Evolutionary conservation across 92 coral and sea anemone species (phyloP).

Genomic region (Phenganax subtilis): DNA sequence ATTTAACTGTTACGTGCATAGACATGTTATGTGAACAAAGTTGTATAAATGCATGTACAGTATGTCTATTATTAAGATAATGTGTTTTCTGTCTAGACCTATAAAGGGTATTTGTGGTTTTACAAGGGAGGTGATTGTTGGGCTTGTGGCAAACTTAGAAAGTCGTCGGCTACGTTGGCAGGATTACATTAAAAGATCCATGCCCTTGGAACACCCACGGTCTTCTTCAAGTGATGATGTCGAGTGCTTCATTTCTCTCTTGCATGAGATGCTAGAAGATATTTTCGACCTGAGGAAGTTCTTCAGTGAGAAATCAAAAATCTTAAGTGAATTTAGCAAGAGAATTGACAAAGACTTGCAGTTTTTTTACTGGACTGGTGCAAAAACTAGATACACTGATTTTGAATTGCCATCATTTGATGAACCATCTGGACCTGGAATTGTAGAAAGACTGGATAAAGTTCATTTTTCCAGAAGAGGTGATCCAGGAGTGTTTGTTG

Average conservation of each 20-base stretch:
- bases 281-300: neutral
- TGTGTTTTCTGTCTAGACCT: neutral
- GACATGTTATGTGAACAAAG: too few species aligned
- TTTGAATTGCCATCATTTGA: constrained; percentile 57
- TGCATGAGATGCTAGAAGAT: constrained; percentile 43
- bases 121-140: constrained; percentile 11
- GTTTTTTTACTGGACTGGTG: constrained; percentile 62
- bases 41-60: too few species aligned
- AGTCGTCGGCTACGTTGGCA: constrained; percentile 4
- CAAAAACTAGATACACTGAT: constrained; percentile 51
- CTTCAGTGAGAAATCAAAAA: constrained; percentile 37
- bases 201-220: constrained; percentile 9
- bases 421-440: constrained; percentile 49
- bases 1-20: too few species aligned
- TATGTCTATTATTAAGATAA: too few species aligned
- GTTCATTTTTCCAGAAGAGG: constrained; percentile 19
- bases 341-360: constrained; percentile 49
- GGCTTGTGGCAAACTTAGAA: constrained; percentile 9
- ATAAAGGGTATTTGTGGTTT: neutral
- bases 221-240: neutral
- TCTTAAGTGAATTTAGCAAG: constrained; percentile 57
- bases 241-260: constrained; percentile 36
- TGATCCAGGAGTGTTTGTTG: constrained; percentile 35
- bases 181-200: neutral
- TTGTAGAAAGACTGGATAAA: constrained; percentile 24